Evolutionary conservation across 2,797 vertebrate genomes (phyloP).

Genomic region (Hoplostethus atlanticus): DNA sequence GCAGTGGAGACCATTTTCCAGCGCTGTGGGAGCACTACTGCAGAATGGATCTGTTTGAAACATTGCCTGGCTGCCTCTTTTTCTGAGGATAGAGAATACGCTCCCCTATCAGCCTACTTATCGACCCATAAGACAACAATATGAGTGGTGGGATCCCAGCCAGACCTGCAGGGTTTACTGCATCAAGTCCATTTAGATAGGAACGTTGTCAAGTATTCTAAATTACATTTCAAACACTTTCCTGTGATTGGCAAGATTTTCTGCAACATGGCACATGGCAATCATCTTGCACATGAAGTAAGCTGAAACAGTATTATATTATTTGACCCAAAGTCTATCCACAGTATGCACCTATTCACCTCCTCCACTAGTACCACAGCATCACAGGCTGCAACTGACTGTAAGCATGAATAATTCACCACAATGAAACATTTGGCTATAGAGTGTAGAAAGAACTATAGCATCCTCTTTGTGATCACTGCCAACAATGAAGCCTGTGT

Average conservation of each 20-base stretch:
- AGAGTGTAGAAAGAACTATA: slow-evolving; percentile 11
- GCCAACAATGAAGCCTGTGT: background rate
- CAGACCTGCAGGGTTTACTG: too few species aligned
- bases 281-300: too few species aligned
- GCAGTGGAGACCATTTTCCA: background rate
- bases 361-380: background rate
- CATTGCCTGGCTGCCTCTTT: too few species aligned
- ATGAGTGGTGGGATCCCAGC: too few species aligned
- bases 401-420: slow-evolving; percentile 30
- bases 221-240: background rate
- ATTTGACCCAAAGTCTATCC: background rate
- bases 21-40: too few species aligned
- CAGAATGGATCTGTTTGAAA: too few species aligned
- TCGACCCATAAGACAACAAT: too few species aligned
- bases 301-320: too few species aligned
- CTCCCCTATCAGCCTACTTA: too few species aligned
- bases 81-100: too few species aligned
- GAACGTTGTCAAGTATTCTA: background rate
- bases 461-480: background rate
- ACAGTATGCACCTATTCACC: background rate
- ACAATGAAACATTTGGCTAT: background rate
- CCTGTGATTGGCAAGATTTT: background rate
- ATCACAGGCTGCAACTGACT: background rate
- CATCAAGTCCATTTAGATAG: too few species aligned
- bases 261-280: too few species aligned